Evolutionary conservation across 2,797 vertebrate species (phyloP).

Genomic region (Parauchenoglanis ngamensis): DNA sequence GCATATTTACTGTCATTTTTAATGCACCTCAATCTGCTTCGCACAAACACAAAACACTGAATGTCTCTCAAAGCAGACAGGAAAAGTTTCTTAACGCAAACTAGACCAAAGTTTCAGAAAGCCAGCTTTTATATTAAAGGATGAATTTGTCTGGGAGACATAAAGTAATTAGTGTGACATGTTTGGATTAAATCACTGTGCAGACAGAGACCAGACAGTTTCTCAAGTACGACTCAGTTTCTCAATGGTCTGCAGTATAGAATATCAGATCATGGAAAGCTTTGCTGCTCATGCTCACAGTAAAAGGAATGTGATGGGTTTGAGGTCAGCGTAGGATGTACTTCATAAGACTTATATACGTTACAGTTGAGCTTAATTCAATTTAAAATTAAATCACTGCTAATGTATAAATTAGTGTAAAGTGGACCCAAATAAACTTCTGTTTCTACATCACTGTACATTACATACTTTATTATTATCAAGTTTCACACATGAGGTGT

Average conservation of each 20-base stretch:
- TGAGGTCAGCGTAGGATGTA: background rate
- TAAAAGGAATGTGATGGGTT: background rate
- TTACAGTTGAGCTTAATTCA: background rate
- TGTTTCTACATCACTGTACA: background rate
- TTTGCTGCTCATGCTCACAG: background rate
- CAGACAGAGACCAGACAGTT: conserved; percentile 23
- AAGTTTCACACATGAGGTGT: background rate
- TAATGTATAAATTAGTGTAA: background rate
- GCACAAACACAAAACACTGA: background rate
- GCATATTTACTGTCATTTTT: background rate
- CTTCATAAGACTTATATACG: background rate
- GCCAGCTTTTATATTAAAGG: background rate
- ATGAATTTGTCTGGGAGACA: background rate
- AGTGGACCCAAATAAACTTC: background rate
- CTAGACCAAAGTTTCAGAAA: background rate
- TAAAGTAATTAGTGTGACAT: background rate
- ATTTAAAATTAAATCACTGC: background rate
- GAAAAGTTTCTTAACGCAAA: background rate
- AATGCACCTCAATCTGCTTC: background rate
- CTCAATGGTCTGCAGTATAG: background rate
- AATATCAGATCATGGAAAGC: background rate
- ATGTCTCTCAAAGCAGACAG: background rate
- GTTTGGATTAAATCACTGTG: background rate
- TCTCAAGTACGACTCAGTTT: background rate
- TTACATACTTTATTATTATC: background rate